Base-by-base conservation (phyloP, 1,140 invertebrate species). In the Sminthurinus signatus region DNA sequence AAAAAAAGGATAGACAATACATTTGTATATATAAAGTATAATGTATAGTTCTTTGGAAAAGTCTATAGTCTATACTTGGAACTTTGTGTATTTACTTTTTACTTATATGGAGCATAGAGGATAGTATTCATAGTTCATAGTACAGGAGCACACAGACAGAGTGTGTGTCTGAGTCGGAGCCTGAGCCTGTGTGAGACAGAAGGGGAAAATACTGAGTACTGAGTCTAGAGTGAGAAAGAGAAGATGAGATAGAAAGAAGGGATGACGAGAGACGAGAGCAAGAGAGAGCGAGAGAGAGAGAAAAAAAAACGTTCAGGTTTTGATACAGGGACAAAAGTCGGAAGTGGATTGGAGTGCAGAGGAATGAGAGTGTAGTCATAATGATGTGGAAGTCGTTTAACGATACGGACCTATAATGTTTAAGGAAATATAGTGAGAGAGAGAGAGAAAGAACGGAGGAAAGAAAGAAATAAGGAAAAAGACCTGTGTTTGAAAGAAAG, bases 371-470 rank as follows among this genome's bases (percentile, higher is more conserved):
- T 54, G 32, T 25, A 62, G 60, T 62, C 60, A 62, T 62, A 62
- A 62, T 62, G 60, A 62, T 62, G 60, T 62, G 51, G 50, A 62
- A 62, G 60, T 62, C 48, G 60, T 52, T 62, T 62, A 50, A 28
- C 50, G 31, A 15, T 50, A 62, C 32, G 28, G 32, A 62, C 32
- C 31, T 42, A 29, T 28, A 32, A 39, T 36, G 29, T 60, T 51
- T 60, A 43, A 23, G 73, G 73, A 73, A 72, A 75, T 73, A 73
- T 72, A 72, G 73, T 72, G 66, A 70, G 66, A 68, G 71, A 72
- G 68, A 66, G 71, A 68, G 69, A 73, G n/a, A n/a, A n/a, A n/a
- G n/a, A 72, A 73, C 73, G 73, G 72, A 75, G 73, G 73, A 72
- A 73, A 72, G 71, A 68, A 73, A 70, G 67, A 69, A 69, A 72